These are phyloP conservation scores for Noctilio leporinus DNA, from an alignment of 2,113 vertebrate species.

Conservation along the genomic window DNA sequence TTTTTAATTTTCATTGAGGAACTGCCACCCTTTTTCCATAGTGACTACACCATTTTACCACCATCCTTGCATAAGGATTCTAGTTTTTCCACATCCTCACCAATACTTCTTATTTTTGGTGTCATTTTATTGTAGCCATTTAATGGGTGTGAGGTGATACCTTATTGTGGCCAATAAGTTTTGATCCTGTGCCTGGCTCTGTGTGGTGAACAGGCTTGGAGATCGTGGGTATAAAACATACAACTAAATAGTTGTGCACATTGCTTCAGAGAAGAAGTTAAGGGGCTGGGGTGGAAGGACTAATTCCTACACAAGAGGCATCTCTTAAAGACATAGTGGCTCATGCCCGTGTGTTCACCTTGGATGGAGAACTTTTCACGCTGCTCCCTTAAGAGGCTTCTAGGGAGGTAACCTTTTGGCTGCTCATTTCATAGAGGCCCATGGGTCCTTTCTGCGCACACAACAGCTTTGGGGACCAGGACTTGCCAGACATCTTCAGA, in stretches of 20 bases:
- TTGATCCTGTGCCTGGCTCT: neutral
- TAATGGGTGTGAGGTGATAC: neutral
- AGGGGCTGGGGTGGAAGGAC: neutral
- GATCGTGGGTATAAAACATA: neutral
- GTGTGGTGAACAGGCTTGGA: neutral
- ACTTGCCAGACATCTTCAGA: slow-evolving; percentile 60
- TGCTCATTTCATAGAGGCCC: neutral
- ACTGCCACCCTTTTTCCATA: neutral
- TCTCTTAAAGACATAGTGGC: neutral
- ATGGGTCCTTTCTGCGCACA: neutral
- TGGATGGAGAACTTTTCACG: neutral
- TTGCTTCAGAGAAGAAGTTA: neutral
- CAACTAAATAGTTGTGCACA: neutral
- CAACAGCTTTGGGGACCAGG: neutral
- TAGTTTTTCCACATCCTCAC: neutral
- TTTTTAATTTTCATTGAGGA: neutral
- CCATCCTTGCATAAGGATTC: neutral
- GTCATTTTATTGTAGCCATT: neutral
- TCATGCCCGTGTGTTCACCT: neutral
- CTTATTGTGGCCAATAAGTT: neutral
- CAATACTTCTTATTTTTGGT: neutral
- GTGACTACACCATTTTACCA: neutral
- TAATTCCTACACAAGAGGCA: neutral
- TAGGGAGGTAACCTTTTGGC: neutral
- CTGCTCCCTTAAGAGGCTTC: neutral